Conservation (phyloP, 2,888 invertebrate genomes). For the Geophilus truncorum region DNA sequence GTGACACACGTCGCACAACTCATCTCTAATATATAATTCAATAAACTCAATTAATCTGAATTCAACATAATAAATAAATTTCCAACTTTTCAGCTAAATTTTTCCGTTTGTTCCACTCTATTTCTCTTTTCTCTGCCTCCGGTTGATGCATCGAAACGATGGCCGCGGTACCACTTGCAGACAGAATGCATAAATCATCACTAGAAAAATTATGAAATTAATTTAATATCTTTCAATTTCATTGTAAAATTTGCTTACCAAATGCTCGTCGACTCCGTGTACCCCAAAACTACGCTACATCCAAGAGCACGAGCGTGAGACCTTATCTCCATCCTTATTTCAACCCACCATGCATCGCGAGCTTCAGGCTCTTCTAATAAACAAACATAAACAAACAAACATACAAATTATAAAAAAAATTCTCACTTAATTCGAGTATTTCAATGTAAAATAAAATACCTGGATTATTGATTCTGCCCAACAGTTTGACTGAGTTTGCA, state of each 20-base stretch:
- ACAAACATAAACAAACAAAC: slow-evolving; percentile 29
- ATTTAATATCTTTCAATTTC: no score
- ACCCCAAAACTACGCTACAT: slow-evolving; percentile 91
- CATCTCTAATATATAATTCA: not conserved
- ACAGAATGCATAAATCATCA: slow-evolving; percentile 90
- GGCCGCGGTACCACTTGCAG: slow-evolving; percentile 90
- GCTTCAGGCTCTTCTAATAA: slow-evolving; percentile 77
- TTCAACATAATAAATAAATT: not conserved
- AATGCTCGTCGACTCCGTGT: slow-evolving; percentile 85
- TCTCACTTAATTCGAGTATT: not conserved
- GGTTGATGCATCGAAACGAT: slow-evolving; percentile 51
- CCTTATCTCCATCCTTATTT: slow-evolving; percentile 87
- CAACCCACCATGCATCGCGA: slow-evolving; percentile 95
- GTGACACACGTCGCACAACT: slow-evolving; percentile 62
- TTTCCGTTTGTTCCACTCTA: not conserved
- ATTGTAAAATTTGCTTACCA: no score
- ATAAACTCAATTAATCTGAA: not conserved
- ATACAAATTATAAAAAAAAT: slow-evolving; percentile 4
- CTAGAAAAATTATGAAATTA: slow-evolving; percentile 52
- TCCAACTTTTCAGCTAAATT: not conserved
- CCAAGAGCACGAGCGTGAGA: slow-evolving; percentile 87
- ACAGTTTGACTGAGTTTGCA: slow-evolving; percentile 73
- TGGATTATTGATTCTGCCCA: slow-evolving; percentile 72
- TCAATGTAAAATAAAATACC: slow-evolving; percentile 41
- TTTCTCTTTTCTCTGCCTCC: slow-evolving; percentile 25